Base-by-base conservation (phyloP, 2,888 invertebrate species). In the Smittia sp. region DNA sequence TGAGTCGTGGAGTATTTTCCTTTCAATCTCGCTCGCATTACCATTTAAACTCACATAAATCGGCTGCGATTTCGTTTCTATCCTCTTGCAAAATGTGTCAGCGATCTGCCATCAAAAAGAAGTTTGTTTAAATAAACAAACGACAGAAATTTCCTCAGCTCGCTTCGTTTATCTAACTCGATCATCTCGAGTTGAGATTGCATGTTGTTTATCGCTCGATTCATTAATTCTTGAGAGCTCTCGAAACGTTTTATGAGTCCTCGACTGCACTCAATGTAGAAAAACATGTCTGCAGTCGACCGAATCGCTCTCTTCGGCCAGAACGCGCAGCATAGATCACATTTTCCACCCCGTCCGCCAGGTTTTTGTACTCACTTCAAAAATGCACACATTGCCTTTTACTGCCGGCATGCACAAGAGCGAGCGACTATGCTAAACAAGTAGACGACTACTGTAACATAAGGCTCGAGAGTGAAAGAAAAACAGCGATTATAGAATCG, bases 211-310 rank as follows among this genome's bases (percentile, higher is more conserved):
- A 58, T 58, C 58, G 58, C 11, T 58, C 58, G 6, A 46, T 22
- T 58, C 22, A 22, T 58, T 58, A 9, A 58, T 2, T 25, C 27
- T 4, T 63, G 15, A 63, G 63, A 63, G 63, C 63, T 63, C 63
- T 63, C 15, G 63, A 27, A 27, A 25, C n/a, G 13, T 22, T 6
- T 63, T 63, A 58, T 46, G 3, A 22, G 46, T n/a, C 46, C 46
- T 46, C 46, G 15, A 46, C 6, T 11, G 46, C 46, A 46, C 46
- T 46, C 22, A 15, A 11, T 4, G 1, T 24, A 15, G 11, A 63
- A 63, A 63, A 63, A 63, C 63, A 63, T 63, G 63, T 63, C 63
- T 63, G 63, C 63, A 63, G 20, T 63, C 63, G 25, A 63, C 63
- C 63, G 27, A 63, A 25, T 27, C 63, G 22, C 4, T 22, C 20